Base-by-base conservation (phyloP, 2,797 vertebrate species). In the Liasis olivaceus region DNA sequence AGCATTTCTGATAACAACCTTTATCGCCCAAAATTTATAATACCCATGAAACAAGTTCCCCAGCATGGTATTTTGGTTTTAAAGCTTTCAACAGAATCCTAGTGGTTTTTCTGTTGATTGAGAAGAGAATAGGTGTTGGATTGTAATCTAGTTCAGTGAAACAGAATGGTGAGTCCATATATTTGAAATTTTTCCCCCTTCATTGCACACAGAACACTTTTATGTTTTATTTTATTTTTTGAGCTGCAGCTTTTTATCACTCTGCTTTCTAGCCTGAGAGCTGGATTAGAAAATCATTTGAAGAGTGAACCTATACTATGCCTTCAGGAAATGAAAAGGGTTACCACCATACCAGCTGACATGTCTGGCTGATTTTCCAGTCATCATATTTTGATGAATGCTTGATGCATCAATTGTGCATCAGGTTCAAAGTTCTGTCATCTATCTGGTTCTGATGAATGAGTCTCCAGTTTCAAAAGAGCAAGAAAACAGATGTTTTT, bases 71-170 rank as follows among this genome's bases (percentile, higher is more conserved):
- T 47, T 81, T 88, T 51, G 0, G 90, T 89, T 31, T 81, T 93
- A 62, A 95, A 90, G 90, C 85, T 93, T 93, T 93, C 88, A 84
- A 85, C 51, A 56, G 91, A 31, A 0, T 91, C 92, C 91, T 94
- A 54, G 28, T 91, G 87, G 31, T 26, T 87, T 92, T 89, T 42
- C 77, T 92, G 64, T n/a, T 95, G 84, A 64, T 90, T 94, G 91
- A 58, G 0, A 0, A 20, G 62, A 87, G 59, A 69, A 6, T 77
- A 69, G 92, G 58, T 93, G 93, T 69, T 28, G 3, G 42, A 69
- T 60, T 64, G 59, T 86, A 89, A 86, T 89, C 62, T 36, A 26
- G 64, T 94, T 92, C 3, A 89, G 4, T 90, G 89, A 88, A 94
- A 90, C 87, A 72, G 90, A 92, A 93, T 22, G 2, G 26, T 60